These are phyloP conservation scores for Mantis religiosa DNA, from an alignment of 2,888 invertebrate genomes.

Conservation along the genomic window DNA sequence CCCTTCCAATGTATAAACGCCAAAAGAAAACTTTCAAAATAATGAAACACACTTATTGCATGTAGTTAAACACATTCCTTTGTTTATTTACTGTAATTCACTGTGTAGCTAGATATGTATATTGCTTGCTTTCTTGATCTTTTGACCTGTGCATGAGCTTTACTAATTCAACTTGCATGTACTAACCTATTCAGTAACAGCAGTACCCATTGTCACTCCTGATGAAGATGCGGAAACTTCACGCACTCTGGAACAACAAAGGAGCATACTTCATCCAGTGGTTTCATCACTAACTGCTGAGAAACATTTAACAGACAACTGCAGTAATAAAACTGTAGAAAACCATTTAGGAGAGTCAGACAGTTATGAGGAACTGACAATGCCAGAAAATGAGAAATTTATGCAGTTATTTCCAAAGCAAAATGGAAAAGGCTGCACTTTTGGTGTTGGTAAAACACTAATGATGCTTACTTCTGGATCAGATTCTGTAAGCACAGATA, in stretches of 20 bases:
- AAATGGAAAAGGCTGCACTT: background rate
- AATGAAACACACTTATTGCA: background rate
- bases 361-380: background rate
- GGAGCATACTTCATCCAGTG: background rate
- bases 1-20: background rate
- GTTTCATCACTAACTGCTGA: background rate
- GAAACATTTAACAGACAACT: background rate
- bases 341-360: background rate
- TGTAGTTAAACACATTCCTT: background rate
- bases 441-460: slow-evolving; percentile 17
- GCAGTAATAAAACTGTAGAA: background rate
- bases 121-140: background rate
- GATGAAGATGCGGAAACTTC: background rate
- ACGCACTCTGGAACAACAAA: background rate
- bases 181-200: background rate
- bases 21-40: background rate
- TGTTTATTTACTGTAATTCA: background rate
- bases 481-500: background rate
- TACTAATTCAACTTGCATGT: background rate
- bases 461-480: background rate
- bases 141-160: background rate
- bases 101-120: background rate
- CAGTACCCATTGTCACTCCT: background rate
- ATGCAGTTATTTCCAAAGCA: background rate
- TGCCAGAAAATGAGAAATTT: background rate